A percentile compares a stretch with the other conserved stretches of the same genome.
These are phyloP conservation scores for Pseudachorutes palmiensis DNA, from an alignment of 1,140 invertebrate genomes.

Conservation along the genomic window DNA sequence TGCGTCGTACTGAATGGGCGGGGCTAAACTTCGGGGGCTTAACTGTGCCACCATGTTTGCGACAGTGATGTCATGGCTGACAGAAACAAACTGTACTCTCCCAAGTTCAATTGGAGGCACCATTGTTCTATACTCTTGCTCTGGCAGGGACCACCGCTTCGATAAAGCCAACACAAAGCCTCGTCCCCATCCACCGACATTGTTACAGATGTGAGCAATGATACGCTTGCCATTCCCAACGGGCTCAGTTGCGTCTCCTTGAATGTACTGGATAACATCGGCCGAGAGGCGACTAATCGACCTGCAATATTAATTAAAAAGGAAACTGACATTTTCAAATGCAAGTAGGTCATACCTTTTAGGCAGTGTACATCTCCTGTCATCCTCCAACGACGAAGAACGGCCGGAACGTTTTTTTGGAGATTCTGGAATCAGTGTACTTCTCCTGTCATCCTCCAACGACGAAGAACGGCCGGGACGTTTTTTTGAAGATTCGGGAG, in stretches of 20 bases:
- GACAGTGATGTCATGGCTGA: background rate
- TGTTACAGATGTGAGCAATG: conserved; percentile 1
- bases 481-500: too few relatives aligned
- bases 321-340: too few relatives aligned
- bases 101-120: background rate
- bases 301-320: too few relatives aligned
- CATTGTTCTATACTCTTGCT: background rate
- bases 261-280: background rate
- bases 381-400: too few relatives aligned
- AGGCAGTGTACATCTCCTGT: too few relatives aligned
- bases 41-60: conserved; percentile 1
- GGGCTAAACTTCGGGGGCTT: background rate
- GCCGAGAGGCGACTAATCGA: too few relatives aligned
- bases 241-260: background rate
- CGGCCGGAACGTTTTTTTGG: too few relatives aligned
- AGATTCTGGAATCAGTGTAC: too few relatives aligned
- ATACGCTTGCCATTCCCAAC: background rate
- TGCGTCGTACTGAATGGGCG: background rate
- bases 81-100: background rate
- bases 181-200: background rate
- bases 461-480: too few relatives aligned
- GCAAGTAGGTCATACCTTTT: too few relatives aligned
- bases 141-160: background rate
- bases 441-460: too few relatives aligned
- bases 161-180: background rate